Evolutionary conservation across 2,797 vertebrate genomes (phyloP).

Genomic region (Squalus acanthias): DNA sequence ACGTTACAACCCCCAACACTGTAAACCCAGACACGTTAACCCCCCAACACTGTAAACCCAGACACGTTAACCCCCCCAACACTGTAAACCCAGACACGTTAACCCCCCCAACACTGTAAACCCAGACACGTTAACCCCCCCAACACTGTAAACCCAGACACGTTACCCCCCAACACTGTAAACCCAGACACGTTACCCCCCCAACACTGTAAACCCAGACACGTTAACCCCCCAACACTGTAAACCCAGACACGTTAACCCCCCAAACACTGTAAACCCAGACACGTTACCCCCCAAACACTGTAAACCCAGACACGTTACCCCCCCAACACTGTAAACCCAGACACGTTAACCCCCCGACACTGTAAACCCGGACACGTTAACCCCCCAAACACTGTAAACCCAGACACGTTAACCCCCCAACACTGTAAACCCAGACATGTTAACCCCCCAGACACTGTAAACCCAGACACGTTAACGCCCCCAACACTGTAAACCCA

Average conservation of each 20-base stretch:
- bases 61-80: no score
- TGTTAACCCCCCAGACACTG: not conserved
- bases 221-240: not conserved
- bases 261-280: not conserved
- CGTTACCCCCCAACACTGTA: not conserved
- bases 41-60: not conserved
- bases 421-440: fast-evolving
- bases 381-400: not conserved
- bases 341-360: not conserved
- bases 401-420: not conserved
- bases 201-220: not conserved
- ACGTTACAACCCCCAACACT: not conserved
- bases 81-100: no score
- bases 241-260: not conserved
- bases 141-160: fast-evolving
- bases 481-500: no score
- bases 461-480: no score
- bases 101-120: not conserved
- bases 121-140: not conserved
- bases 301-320: not conserved
- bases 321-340: not conserved
- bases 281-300: not conserved
- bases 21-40: not conserved
- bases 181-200: not conserved
- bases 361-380: not conserved